phyloP scores from a whole-genome alignment of 2,797 vertebrate species.

The Taenioides sp. region DNA sequence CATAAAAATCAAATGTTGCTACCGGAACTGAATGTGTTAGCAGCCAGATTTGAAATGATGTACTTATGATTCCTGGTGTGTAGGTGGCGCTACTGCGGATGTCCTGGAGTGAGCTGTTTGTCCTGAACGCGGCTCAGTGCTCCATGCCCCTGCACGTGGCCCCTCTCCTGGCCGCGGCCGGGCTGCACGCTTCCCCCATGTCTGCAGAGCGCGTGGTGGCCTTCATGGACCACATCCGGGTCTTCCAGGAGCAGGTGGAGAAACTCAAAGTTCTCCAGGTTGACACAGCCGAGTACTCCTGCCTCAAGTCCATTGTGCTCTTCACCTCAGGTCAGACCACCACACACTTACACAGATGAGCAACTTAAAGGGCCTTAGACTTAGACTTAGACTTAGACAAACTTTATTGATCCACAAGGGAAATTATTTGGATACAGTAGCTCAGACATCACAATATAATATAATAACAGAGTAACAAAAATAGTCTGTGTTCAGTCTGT shows the following conservation, averaged over 20 bases:
- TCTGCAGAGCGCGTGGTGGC: conserved; percentile 85
- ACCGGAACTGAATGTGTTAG: too few species aligned
- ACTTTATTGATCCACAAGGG: too few species aligned
- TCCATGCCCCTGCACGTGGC: conserved; percentile 87
- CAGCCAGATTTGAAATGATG: too few species aligned
- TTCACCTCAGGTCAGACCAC: conserved; percentile 83
- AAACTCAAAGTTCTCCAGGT: conserved; percentile 87
- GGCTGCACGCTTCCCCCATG: conserved; percentile 87
- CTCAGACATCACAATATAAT: too few species aligned
- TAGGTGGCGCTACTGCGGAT: conserved; percentile 84
- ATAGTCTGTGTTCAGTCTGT: too few species aligned
- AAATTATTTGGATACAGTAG: too few species aligned
- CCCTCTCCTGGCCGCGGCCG: conserved; percentile 84
- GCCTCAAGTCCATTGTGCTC: conserved; percentile 87
- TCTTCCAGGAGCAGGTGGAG: conserved; percentile 90
- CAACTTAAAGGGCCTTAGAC: too few species aligned
- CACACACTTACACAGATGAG: not conserved
- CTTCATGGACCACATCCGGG: conserved; percentile 89
- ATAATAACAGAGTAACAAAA: too few species aligned
- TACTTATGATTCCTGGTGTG: not conserved
- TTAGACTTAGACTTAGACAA: too few species aligned
- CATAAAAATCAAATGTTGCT: too few species aligned
- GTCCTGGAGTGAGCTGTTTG: conserved; percentile 90
- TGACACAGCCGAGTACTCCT: conserved; percentile 86
- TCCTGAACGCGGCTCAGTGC: conserved; percentile 87